Evolutionary conservation across 2,888 invertebrate genomes (phyloP).

Genomic region (Apamea crenata): DNA sequence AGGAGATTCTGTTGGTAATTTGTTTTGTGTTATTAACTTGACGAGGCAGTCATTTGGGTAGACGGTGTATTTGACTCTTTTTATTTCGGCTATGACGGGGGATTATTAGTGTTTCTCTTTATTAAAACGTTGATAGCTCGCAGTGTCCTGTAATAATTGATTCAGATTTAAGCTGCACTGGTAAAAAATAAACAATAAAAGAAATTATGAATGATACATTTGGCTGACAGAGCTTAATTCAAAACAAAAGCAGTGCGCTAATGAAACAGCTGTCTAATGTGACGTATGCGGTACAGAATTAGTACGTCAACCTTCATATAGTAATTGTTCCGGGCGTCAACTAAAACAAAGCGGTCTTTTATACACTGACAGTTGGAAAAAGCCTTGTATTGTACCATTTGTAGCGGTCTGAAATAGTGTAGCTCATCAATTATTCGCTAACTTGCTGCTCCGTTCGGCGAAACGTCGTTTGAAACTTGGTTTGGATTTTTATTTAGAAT

Average conservation of each 20-base stretch:
- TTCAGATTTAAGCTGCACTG: background rate
- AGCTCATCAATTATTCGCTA: conserved; percentile 61
- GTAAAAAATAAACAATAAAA: background rate
- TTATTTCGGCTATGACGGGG: conserved; percentile 61
- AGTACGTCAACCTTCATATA: conserved; percentile 50
- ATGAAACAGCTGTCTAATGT: conserved; percentile 39
- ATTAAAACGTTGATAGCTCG: background rate
- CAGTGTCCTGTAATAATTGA: conserved; percentile 4
- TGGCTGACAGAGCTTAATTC: conserved; percentile 17
- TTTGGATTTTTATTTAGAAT: conserved; percentile 56
- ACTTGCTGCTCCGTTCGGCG: conserved; percentile 39
- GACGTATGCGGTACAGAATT: conserved; percentile 44
- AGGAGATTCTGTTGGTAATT: conserved; percentile 84
- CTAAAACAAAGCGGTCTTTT: conserved; percentile 49
- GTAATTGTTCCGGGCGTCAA: conserved; percentile 44
- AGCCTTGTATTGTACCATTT: conserved; percentile 46
- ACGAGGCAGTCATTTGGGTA: conserved; percentile 86
- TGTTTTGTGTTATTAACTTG: conserved; percentile 88
- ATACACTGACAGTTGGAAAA: conserved; percentile 43
- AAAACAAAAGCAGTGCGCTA: conserved; percentile 31
- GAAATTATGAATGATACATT: conserved; percentile 17
- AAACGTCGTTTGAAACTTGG: conserved; percentile 45
- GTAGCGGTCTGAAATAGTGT: conserved; percentile 51
- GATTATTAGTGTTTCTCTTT: conserved; percentile 39
- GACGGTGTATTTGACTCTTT: conserved; percentile 79